Percentiles rank a stretch among this genome's conserved stretches.
phyloP scores from a whole-genome alignment of 2,888 invertebrate genomes.

The Anodontia alba region DNA sequence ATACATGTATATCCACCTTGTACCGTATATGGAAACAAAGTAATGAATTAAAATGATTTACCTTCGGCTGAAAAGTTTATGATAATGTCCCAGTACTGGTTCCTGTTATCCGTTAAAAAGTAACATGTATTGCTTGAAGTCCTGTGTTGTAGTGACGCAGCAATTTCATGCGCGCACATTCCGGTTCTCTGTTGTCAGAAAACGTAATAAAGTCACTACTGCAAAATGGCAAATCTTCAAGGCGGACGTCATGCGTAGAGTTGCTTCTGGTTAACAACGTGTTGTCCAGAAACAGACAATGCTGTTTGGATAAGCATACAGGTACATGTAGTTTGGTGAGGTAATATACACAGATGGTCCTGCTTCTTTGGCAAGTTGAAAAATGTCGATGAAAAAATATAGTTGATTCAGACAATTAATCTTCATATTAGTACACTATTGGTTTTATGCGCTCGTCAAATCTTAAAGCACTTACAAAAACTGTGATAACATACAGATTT shows the following conservation, averaged over 20 bases:
- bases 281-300: slow-evolving; percentile 43
- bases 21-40: too few relatives aligned
- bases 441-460: too few relatives aligned
- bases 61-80: slow-evolving; percentile 27
- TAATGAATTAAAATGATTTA: too few relatives aligned
- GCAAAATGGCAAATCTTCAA: slow-evolving; percentile 46
- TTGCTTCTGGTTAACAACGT: slow-evolving; percentile 22
- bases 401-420: too few relatives aligned
- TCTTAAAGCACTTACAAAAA: too few relatives aligned
- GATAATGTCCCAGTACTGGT: slow-evolving; percentile 31
- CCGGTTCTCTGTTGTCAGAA: slow-evolving; percentile 17
- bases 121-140: slow-evolving; percentile 22
- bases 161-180: slow-evolving; percentile 20
- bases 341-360: slow-evolving; percentile 27
- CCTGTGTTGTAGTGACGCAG: slow-evolving; percentile 12
- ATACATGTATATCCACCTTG: too few relatives aligned
- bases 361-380: neutral
- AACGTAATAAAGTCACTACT: slow-evolving; percentile 43
- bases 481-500: too few relatives aligned
- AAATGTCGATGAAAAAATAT: too few relatives aligned
- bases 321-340: slow-evolving; percentile 50
- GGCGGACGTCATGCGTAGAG: slow-evolving; percentile 27
- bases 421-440: too few relatives aligned
- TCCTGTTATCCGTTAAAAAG: slow-evolving; percentile 33
- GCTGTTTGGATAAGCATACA: slow-evolving; percentile 31